Base-by-base conservation (phyloP, 2,888 invertebrate species). In the Choristoneura rosaceana region DNA sequence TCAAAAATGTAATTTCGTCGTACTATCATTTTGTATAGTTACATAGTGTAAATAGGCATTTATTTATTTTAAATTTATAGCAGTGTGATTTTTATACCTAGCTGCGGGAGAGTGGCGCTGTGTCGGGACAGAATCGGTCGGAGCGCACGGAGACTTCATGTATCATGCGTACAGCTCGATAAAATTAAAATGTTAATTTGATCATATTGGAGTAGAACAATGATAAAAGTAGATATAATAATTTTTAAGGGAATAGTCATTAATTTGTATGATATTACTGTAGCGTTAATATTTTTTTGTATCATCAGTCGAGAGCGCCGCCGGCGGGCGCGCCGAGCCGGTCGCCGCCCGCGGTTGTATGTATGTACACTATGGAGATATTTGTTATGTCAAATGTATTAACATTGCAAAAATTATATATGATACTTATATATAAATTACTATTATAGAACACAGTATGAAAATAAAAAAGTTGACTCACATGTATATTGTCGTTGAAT, bases 21-120 rank as follows among this genome's bases (percentile, higher is more conserved):
- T 92, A 90, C 92, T 92, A 91, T 92, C 92, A 90, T 93, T 93
- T 93, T 93, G 93, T 94, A 94, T 94, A 93, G 93, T 90, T 90
- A 92, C 91, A 92, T 94, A 94, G 93, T 93, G 93, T 94, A 93
- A 93, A 94, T 94, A 94, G 94, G 94, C 94, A 94, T 94, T 94
- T 94, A 94, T 93, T 93, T 94, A 94, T 94, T 93, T 92, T 93
- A 92, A 93, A 93, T 91, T 92, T 88, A 92, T 91, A 91, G 92
- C 93, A 89, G 92, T 90, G 92, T 92, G 92, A 88, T 91, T 91
- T 92, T 91, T 90, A 92, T 92, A 92, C 91, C 90, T 91, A 90
- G 91, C 90, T 90, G 91, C 90, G 92, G 92, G 90, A 89, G 87
- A 87, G 91, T 89, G 89, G 89, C 89, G 87, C 87, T 85, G 82